A percentile compares a stretch with the other conserved stretches of the same genome.
These are phyloP conservation scores for Dipodomys spectabilis DNA, from an alignment of 2,113 vertebrate species.

Conservation along the genomic window DNA sequence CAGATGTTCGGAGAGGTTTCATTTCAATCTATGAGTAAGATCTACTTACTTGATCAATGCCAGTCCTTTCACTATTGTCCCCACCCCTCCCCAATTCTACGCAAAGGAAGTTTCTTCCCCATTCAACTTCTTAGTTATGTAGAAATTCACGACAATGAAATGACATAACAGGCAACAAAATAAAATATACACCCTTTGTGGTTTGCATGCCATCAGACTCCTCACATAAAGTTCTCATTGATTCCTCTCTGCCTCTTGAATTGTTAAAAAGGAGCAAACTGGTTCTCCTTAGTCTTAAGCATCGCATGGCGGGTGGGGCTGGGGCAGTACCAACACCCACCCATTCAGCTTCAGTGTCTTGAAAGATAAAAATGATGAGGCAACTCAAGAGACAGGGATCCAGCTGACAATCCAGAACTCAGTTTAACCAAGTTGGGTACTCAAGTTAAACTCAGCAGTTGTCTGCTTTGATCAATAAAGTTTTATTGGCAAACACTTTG, in stretches of 20 bases:
- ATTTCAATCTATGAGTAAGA: no score
- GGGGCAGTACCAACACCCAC: rapidly evolving
- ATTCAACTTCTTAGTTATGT: background rate
- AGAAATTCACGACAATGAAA: background rate
- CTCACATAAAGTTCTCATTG: background rate
- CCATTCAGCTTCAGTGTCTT: background rate
- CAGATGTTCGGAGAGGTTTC: no score
- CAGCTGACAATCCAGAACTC: background rate
- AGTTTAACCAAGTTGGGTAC: background rate
- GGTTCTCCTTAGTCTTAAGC: background rate
- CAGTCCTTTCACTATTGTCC: no score
- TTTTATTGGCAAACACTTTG: background rate
- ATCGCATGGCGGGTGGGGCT: background rate
- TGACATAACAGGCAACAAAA: no score
- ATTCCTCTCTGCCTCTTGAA: background rate
- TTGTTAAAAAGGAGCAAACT: background rate
- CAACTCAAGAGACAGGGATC: background rate
- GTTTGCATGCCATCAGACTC: background rate
- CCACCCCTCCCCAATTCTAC: no score
- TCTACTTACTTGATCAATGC: no score
- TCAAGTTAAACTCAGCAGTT: background rate
- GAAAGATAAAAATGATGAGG: background rate
- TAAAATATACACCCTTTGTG: background rate
- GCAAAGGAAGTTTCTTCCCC: background rate
- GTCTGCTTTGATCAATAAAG: background rate